phyloP scores from a whole-genome alignment of 2,797 vertebrate genomes.

The Salarias fasciatus region DNA sequence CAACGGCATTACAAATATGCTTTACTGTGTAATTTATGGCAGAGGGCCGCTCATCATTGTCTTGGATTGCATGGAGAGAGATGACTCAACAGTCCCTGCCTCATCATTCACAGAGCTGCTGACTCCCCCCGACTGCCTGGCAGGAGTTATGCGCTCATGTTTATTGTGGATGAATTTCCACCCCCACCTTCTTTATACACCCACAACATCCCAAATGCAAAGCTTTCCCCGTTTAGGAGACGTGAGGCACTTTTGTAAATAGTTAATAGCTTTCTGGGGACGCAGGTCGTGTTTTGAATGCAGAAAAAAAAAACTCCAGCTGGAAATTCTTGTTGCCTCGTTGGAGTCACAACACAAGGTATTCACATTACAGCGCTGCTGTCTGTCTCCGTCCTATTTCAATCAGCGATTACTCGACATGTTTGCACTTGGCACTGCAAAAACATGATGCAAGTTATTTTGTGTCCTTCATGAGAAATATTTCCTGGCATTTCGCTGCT shows the following conservation, averaged over 20 bases:
- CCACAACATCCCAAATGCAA: constrained; percentile 53
- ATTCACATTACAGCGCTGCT: constrained; percentile 62
- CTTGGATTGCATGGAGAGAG: constrained; percentile 24
- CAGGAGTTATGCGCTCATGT: constrained; percentile 40
- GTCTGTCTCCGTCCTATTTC: constrained; percentile 67
- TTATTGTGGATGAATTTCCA: constrained; percentile 45
- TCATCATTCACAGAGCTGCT: constrained; percentile 47
- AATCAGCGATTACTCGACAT: constrained; percentile 74
- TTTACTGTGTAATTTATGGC: constrained; percentile 28
- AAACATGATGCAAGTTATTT: constrained; percentile 70
- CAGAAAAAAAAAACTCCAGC: constrained; percentile 61
- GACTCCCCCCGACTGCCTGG: constrained; percentile 29
- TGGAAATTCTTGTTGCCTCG: constrained; percentile 47
- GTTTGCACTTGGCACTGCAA: constrained; percentile 69
- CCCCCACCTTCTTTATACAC: constrained; percentile 17
- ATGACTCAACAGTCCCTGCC: constrained; percentile 30
- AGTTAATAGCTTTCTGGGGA: constrained; percentile 61
- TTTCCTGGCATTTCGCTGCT: constrained; percentile 73
- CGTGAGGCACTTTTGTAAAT: constrained; percentile 57
- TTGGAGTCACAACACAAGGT: constrained; percentile 57
- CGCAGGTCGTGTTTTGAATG: constrained; percentile 45
- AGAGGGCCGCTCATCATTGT: constrained; percentile 22
- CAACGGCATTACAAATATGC: constrained; percentile 29
- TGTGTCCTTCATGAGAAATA: constrained; percentile 65
- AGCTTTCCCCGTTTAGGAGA: constrained; percentile 58